Base-by-base conservation (phyloP, 2,797 vertebrate species). In the Thripadectes ignobilis region DNA sequence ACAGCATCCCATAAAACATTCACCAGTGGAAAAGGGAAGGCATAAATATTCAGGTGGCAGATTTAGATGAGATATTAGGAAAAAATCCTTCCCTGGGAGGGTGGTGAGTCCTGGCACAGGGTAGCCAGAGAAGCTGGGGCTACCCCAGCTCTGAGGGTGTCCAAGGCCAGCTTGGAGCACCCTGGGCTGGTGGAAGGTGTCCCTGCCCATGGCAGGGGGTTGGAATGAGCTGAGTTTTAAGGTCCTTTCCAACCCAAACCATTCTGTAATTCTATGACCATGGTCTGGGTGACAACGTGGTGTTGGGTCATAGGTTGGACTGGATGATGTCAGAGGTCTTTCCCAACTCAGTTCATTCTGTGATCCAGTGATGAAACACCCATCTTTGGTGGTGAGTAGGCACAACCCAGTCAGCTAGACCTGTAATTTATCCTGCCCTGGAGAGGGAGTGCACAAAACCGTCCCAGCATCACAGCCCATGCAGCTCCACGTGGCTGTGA, bases 161-260 rank as follows among this genome's bases (percentile, higher is more conserved):
- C 61, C 71, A 36, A 32, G 81, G 21, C 26, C 69, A 58, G 61
- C 14, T 77, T 8, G 61, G 71, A 67, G n/a, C 23, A 38, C 0
- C 63, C 83, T 76, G 83, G 72, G 29, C 12, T 21, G 6, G 39
- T 29, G 23, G 45, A 0, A 85, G 45, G 12, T 59, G 82, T 34
- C 39, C 58, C 58, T 83, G 67, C 18, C 27, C 57, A 9, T 38
- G 27, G n/a, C 22, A 7, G 59, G 27, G 32, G 27, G 9, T 57
- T 57, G 69, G 43, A 0, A 10, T 1, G 8, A 16, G 45, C 0
- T 66, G 36, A 0, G 0, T 0, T 51, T 58, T 51, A 7, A 43
- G 26, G 9, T 32, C 36, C 3, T 12, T 27, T 17, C 43, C 21
- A 30, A 23, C 39, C 4, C 13, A 62, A 62, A 38, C 27, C n/a